Evolutionary conservation across 1,140 invertebrate species (phyloP).

Genomic region (Drosophila murphyi): DNA sequence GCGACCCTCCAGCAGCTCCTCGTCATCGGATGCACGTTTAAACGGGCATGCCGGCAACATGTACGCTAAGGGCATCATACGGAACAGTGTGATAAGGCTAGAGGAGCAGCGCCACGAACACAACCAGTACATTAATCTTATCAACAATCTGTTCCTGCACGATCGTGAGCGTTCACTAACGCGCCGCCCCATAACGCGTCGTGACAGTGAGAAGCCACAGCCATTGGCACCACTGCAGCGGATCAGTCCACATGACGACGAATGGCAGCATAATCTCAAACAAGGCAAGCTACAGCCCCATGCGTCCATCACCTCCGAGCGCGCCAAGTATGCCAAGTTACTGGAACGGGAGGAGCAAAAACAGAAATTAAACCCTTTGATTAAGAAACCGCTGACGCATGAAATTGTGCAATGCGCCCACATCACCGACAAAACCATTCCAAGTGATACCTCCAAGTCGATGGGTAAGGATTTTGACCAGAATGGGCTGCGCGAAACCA

Average conservation of each 20-base stretch:
- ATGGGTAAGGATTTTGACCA: not conserved
- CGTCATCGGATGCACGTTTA: slow-evolving; percentile 33
- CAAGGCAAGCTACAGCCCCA: not conserved
- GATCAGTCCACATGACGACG: not conserved
- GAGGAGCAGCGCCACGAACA: slow-evolving; percentile 51
- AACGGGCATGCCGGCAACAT: slow-evolving; percentile 27
- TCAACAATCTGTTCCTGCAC: slow-evolving; percentile 37
- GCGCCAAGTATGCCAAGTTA: slow-evolving; percentile 27
- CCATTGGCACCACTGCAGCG: slow-evolving; percentile 18
- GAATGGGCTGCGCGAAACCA: no score
- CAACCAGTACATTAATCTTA: slow-evolving; percentile 50
- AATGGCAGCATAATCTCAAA: slow-evolving; percentile 17
- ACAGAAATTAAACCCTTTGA: not conserved
- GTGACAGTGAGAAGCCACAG: slow-evolving; percentile 11
- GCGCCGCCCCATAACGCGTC: not conserved
- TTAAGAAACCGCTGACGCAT: slow-evolving; percentile 8
- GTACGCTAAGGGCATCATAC: slow-evolving; percentile 10
- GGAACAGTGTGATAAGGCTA: slow-evolving; percentile 29
- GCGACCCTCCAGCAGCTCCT: slow-evolving; percentile 33
- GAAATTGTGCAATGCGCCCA: not conserved
- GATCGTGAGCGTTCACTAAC: slow-evolving; percentile 15
- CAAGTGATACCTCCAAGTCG: not conserved
- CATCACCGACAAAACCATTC: not conserved
- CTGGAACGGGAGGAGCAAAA: not conserved
- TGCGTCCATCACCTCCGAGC: not conserved